phyloP scores from a whole-genome alignment of 2,797 vertebrate genomes.

The Gymnoscopelus microlampas region DNA sequence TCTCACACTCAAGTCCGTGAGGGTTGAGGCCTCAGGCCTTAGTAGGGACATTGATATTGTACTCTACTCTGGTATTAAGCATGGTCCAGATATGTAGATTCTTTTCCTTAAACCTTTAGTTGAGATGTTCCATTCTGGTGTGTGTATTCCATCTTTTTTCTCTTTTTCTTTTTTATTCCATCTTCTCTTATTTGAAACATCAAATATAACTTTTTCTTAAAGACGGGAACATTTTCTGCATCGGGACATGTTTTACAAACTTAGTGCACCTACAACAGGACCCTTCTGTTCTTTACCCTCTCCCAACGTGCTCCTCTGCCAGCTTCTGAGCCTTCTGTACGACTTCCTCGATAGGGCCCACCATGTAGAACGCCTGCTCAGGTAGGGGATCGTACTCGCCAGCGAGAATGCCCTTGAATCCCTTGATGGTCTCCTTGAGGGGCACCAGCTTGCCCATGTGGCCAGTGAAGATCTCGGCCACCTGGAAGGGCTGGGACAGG shows the following conservation, averaged over 20 bases:
- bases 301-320: conserved; percentile 86
- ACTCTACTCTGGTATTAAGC: too few relatives aligned
- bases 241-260: conserved; percentile 78
- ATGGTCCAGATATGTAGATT: too few relatives aligned
- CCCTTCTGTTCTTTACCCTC: conserved; percentile 12
- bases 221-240: conserved; percentile 67
- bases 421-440: conserved; percentile 95
- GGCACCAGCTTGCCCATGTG: conserved; percentile 95
- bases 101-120: too few relatives aligned
- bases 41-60: too few relatives aligned
- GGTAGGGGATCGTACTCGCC: conserved; percentile 93
- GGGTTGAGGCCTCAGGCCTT: too few relatives aligned
- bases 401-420: conserved; percentile 91
- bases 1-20: too few relatives aligned
- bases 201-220: conserved; percentile 82
- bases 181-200: conserved; percentile 71
- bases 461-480: conserved; percentile 96
- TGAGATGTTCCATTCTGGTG: too few relatives aligned
- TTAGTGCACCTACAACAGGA: conserved; percentile 71
- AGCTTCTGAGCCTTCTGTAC: conserved; percentile 92
- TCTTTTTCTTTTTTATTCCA: conserved; percentile 74
- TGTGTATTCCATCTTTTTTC: too few relatives aligned
- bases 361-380: conserved; percentile 98
- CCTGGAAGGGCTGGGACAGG: conserved; percentile 98
- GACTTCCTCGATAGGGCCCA: conserved; percentile 95